Conservation (phyloP, 2,888 invertebrate species). For the Macrophya alboannulata region DNA sequence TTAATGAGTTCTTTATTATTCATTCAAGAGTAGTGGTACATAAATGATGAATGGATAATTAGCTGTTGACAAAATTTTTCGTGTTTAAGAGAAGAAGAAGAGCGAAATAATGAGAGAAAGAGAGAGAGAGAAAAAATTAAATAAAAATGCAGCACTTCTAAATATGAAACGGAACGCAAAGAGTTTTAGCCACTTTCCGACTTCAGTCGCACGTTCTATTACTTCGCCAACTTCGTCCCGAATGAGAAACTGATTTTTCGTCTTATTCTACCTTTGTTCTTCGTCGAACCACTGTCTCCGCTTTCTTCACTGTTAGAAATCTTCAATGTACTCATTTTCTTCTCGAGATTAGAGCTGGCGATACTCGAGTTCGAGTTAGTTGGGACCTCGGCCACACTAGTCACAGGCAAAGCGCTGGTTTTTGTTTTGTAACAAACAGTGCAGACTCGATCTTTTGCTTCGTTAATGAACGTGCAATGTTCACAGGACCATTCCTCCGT, state of each 20-base stretch:
- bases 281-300: constrained; percentile 75
- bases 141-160: constrained; percentile 40
- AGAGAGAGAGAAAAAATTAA: constrained; percentile 15
- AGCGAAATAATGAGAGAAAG: neutral
- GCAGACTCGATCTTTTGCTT: constrained; percentile 90
- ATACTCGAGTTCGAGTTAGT: constrained; percentile 59
- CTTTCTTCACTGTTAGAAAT: constrained; percentile 71
- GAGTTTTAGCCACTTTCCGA: constrained; percentile 23
- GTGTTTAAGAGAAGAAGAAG: neutral
- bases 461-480: constrained; percentile 95
- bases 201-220: constrained; percentile 34
- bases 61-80: neutral
- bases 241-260: constrained; percentile 90
- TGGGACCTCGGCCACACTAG: constrained; percentile 45
- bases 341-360: constrained; percentile 66
- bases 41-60: constrained; percentile 22
- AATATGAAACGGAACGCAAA: constrained; percentile 38
- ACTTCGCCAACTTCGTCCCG: constrained; percentile 84
- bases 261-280: constrained; percentile 87
- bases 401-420: constrained; percentile 73
- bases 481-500: constrained; percentile 90
- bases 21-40: constrained; percentile 73
- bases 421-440: constrained; percentile 92
- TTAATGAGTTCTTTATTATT: constrained; percentile 76
- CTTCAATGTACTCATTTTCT: constrained; percentile 67